These are phyloP conservation scores for Drosophila miranda DNA, from an alignment of 1,140 invertebrate species.

Conservation along the genomic window DNA sequence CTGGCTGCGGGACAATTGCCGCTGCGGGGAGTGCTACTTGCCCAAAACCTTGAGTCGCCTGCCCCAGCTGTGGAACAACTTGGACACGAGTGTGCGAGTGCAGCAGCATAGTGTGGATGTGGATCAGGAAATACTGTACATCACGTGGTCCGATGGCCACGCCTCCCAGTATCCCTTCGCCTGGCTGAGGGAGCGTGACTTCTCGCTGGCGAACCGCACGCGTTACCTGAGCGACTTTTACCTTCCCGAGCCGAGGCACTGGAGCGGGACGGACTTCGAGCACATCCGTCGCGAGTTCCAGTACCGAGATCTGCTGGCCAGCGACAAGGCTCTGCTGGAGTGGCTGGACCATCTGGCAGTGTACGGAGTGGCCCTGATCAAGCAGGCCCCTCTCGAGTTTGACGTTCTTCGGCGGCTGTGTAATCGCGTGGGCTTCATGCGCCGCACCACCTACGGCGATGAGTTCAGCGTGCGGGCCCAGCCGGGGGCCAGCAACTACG, in stretches of 20 bases:
- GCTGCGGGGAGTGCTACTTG: slow-evolving; percentile 86
- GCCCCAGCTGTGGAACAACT: slow-evolving; percentile 61
- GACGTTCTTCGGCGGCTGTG: slow-evolving; percentile 84
- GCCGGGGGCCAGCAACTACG: slow-evolving; percentile 86
- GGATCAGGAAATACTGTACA: slow-evolving; percentile 31
- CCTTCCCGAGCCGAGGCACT: slow-evolving; percentile 83
- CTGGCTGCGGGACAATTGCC: slow-evolving; percentile 88
- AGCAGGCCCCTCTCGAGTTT: slow-evolving; percentile 83
- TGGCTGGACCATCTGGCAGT: slow-evolving; percentile 85
- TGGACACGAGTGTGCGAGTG: slow-evolving; percentile 59
- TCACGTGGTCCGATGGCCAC: slow-evolving; percentile 86
- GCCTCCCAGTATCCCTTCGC: slow-evolving; percentile 76
- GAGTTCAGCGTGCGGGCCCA: slow-evolving; percentile 86
- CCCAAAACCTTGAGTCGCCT: slow-evolving; percentile 84
- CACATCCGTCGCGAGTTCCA: slow-evolving; percentile 83
- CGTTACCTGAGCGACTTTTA: slow-evolving; percentile 83
- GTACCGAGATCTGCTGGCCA: slow-evolving; percentile 83
- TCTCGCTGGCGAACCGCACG: slow-evolving; percentile 83
- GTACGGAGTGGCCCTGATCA: slow-evolving; percentile 85
- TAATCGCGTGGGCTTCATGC: slow-evolving; percentile 86
- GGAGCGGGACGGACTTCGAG: slow-evolving; percentile 84
- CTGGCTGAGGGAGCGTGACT: slow-evolving; percentile 86
- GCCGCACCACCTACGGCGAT: slow-evolving; percentile 85
- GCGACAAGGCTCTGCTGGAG: slow-evolving; percentile 83
- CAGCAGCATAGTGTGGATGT: slow-evolving; percentile 40